Evolutionary conservation across 1,140 invertebrate species (phyloP).

Genomic region (Periplaneta americana): DNA sequence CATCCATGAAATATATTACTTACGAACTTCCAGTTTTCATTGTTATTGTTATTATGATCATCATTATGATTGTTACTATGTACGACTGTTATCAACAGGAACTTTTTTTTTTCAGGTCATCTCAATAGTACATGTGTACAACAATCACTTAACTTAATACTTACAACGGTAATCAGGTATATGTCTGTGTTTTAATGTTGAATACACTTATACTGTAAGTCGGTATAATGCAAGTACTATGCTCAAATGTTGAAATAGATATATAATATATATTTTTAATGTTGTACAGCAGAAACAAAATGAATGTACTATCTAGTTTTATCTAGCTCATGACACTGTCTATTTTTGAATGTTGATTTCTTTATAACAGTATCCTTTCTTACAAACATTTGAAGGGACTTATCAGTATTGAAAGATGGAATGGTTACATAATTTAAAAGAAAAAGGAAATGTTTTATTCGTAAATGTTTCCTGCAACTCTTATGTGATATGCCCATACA

Average conservation of each 20-base stretch:
- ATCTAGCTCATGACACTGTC: not conserved
- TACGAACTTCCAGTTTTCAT: no score
- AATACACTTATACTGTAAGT: not conserved
- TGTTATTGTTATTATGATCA: no score
- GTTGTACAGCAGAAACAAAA: not conserved
- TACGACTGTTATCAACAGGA: no score
- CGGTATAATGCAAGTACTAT: not conserved
- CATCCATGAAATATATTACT: no score
- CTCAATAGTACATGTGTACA: not conserved
- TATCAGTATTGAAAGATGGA: not conserved
- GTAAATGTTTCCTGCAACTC: not conserved
- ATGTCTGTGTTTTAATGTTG: not conserved
- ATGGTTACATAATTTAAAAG: not conserved
- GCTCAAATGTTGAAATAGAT: not conserved
- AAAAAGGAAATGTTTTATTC: not conserved
- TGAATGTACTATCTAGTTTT: not conserved
- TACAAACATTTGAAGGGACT: not conserved
- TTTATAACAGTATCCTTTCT: not conserved
- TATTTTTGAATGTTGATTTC: not conserved
- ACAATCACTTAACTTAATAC: not conserved
- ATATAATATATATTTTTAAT: not conserved
- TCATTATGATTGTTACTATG: no score
- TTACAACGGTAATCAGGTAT: not conserved
- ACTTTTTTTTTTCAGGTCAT: not conserved
- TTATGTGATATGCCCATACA: not conserved